Percentiles rank a stretch among this genome's conserved stretches.
phyloP scores from a whole-genome alignment of 30 jellyfish, hydroid and myxozoan species.

The Rhopilema esculentum region DNA sequence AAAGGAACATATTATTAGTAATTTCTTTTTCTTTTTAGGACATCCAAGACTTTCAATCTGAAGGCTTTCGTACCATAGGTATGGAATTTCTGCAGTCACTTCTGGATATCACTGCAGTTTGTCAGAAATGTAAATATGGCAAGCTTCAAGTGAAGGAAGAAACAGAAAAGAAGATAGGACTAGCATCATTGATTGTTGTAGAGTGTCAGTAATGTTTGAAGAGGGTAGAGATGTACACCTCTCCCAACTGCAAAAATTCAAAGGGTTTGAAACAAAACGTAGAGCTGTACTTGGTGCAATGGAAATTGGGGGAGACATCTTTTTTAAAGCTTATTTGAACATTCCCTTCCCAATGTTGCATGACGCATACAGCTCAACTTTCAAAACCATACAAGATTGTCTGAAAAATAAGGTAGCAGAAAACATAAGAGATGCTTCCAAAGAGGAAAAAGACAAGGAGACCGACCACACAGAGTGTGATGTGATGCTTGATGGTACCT shows the following conservation, averaged over 20 bases:
- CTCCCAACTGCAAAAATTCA: conserved; percentile 18
- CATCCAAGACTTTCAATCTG: no score
- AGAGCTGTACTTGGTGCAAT: conserved; percentile 14
- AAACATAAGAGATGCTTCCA: conserved; percentile 3
- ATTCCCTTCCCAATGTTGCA: no score
- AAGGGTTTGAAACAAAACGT: conserved; percentile 31
- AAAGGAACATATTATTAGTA: no score
- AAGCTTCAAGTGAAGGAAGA: background rate
- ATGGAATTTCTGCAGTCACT: no score
- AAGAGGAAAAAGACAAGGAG: conserved; percentile 3
- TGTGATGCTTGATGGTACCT: no score
- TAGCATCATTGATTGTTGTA: background rate
- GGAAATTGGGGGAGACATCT: conserved; percentile 34
- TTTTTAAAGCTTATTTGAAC: background rate
- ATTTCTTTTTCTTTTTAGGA: no score
- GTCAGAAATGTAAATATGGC: background rate
- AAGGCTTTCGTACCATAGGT: no score
- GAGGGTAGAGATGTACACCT: conserved; percentile 4
- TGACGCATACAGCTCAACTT: conserved; percentile 32
- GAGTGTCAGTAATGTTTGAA: background rate
- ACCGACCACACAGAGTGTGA: background rate
- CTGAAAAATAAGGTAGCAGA: conserved; percentile 8
- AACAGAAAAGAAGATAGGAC: background rate
- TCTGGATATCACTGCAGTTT: no score
- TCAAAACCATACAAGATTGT: conserved; percentile 12